Evolutionary conservation across 2,113 vertebrate genomes (phyloP).

Genomic region (Daubentonia madagascariensis): DNA sequence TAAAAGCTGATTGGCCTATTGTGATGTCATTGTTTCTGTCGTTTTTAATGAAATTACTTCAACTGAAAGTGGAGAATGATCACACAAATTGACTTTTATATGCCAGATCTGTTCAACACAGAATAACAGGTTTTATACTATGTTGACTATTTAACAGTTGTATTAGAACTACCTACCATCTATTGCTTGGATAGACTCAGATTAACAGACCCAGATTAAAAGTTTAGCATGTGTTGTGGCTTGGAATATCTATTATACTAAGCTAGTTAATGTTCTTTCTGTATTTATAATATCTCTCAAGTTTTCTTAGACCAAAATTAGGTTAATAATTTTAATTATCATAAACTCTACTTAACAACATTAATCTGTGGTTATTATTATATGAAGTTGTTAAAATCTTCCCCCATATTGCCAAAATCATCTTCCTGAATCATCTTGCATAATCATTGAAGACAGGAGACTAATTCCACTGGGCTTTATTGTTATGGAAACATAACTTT

Average conservation of each 20-base stretch:
- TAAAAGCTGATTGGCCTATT: not conserved
- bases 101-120: not conserved
- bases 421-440: not conserved
- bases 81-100: not conserved
- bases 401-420: not conserved
- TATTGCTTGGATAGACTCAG: not conserved
- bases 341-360: not conserved
- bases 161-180: not conserved
- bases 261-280: not conserved
- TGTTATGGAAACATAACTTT: not conserved
- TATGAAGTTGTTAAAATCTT: not conserved
- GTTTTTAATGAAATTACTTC: conserved; percentile 21
- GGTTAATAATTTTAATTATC: not conserved
- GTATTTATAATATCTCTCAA: not conserved
- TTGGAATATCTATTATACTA: not conserved
- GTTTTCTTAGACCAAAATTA: not conserved
- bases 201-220: not conserved
- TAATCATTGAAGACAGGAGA: not conserved
- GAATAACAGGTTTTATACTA: not conserved
- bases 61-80: not conserved
- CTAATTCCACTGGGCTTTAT: not conserved
- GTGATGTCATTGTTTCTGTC: not conserved
- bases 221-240: not conserved
- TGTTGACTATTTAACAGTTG: not conserved
- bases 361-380: not conserved